These are phyloP conservation scores for Mungos mungo DNA, from an alignment of 2,113 vertebrate genomes.

Conservation along the genomic window DNA sequence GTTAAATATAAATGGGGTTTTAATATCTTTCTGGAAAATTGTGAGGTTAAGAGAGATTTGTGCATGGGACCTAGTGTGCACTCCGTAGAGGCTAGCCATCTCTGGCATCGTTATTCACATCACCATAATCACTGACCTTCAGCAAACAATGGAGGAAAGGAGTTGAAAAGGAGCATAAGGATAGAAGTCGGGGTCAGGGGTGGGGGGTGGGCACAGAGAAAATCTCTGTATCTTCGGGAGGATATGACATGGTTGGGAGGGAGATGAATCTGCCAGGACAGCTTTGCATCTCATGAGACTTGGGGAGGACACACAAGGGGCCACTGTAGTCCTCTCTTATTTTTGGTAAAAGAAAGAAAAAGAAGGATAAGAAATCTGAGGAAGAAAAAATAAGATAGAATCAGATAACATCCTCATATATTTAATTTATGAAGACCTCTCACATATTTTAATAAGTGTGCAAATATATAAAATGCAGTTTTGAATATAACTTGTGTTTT, in stretches of 20 bases:
- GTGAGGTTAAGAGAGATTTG: neutral
- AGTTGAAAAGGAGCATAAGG: neutral
- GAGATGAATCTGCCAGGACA: neutral
- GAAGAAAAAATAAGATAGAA: neutral
- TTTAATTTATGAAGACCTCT: neutral
- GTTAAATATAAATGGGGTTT: neutral
- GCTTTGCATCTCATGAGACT: neutral
- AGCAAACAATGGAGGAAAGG: neutral
- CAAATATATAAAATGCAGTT: neutral
- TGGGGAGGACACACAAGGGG: neutral
- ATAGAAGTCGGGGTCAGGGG: too few species aligned
- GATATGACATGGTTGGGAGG: neutral
- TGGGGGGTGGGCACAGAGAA: neutral
- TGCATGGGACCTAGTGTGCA: rapidly evolving
- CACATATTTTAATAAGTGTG: neutral
- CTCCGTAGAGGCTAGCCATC: neutral
- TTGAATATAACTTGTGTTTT: neutral
- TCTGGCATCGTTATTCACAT: neutral
- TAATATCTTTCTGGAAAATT: neutral
- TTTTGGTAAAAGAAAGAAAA: neutral
- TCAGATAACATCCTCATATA: neutral
- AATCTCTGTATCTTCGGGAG: neutral
- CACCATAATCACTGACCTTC: neutral
- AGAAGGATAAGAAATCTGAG: neutral
- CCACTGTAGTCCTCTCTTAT: neutral